phyloP scores from a whole-genome alignment of 2,113 vertebrate genomes.

The Pteruthius melanotis region DNA sequence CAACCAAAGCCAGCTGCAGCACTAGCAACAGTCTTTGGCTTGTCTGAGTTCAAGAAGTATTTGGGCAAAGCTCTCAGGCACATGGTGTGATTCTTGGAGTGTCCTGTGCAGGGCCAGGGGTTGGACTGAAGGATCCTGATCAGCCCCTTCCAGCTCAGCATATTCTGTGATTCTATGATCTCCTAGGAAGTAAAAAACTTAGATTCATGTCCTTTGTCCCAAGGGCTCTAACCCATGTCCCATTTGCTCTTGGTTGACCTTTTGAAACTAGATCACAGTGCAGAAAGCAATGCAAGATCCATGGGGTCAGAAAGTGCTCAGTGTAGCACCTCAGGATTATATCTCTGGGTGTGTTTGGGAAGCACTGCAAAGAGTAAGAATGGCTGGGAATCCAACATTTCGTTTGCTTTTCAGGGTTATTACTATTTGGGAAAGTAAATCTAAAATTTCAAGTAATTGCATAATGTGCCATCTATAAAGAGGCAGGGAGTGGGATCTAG shows the following conservation, averaged over 20 bases:
- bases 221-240: background rate
- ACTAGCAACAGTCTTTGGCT: background rate
- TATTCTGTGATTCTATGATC: background rate
- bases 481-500: background rate
- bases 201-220: background rate
- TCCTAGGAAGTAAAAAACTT: background rate
- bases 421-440: background rate
- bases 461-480: background rate
- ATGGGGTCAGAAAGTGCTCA: background rate
- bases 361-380: fast-evolving
- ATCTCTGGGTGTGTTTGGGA: background rate
- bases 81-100: background rate
- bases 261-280: background rate
- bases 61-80: background rate
- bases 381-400: background rate
- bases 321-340: fast-evolving
- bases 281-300: background rate
- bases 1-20: background rate
- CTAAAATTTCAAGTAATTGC: background rate
- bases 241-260: background rate
- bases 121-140: background rate
- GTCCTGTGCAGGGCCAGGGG: background rate
- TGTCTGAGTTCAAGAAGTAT: background rate
- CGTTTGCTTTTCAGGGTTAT: background rate
- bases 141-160: background rate